Evolutionary conservation across 1,140 invertebrate genomes (phyloP).

Genomic region (Lanistes nyassanus): DNA sequence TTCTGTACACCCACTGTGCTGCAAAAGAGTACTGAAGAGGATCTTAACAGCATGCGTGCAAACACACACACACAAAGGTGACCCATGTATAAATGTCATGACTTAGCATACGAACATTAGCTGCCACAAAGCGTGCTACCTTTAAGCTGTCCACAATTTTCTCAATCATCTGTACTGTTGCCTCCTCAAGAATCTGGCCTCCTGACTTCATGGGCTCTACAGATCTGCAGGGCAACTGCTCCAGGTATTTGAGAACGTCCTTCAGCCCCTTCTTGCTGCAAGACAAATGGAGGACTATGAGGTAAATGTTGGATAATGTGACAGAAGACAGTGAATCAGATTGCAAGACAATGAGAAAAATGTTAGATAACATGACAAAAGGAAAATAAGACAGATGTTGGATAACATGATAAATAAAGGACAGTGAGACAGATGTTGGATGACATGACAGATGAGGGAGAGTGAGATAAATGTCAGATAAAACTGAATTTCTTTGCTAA

Average conservation of each 20-base stretch:
- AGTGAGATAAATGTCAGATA: not conserved
- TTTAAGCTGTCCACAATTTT: constrained; percentile 68
- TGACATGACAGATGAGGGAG: not conserved
- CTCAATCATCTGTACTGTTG: constrained; percentile 75
- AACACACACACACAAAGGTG: constrained; percentile 1
- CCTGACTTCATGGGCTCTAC: constrained; percentile 75
- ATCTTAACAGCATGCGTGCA: not conserved
- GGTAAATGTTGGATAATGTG: not conserved
- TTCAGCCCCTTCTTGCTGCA: constrained; percentile 66
- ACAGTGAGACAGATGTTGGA: not conserved
- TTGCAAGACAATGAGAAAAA: not conserved
- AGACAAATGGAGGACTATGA: constrained; percentile 13
- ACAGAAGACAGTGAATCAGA: not conserved
- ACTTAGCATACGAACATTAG: too few species aligned
- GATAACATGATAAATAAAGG: not conserved
- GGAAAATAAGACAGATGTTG: not conserved
- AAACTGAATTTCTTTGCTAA: too few species aligned
- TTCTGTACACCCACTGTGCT: too few species aligned
- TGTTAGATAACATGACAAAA: not conserved
- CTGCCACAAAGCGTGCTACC: constrained; percentile 34
- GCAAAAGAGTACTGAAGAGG: too few species aligned
- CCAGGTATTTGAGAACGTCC: constrained; percentile 78
- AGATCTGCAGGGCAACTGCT: constrained; percentile 73
- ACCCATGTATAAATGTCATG: not conserved
- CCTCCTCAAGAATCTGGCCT: constrained; percentile 76